Evolutionary conservation across 2,113 vertebrate species (phyloP).

Genomic region (Motacilla alba): DNA sequence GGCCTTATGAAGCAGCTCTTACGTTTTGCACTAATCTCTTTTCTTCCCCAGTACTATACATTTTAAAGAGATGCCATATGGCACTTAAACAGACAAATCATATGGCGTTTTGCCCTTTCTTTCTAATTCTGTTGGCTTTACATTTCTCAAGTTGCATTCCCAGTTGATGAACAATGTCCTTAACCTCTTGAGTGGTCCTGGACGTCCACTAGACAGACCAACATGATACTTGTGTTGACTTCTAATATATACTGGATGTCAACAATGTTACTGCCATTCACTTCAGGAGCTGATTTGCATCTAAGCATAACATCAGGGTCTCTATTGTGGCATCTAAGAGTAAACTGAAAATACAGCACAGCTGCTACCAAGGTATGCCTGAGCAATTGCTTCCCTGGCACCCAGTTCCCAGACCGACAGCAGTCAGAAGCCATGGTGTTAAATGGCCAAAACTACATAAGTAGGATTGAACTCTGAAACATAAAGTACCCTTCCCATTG

Average conservation of each 20-base stretch:
- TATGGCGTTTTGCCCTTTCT: constrained; percentile 47
- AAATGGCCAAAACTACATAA: neutral
- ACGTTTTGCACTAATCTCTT: constrained; percentile 33
- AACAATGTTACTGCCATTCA: constrained; percentile 19
- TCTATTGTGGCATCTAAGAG: neutral
- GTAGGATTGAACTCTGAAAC: neutral
- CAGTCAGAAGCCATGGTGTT: neutral
- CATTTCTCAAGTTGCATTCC: constrained; percentile 38
- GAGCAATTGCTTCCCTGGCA: neutral
- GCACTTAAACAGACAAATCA: constrained; percentile 49
- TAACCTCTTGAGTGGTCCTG: constrained; percentile 51
- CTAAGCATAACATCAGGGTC: neutral
- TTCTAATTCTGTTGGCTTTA: constrained; percentile 40
- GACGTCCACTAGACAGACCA: constrained; percentile 40
- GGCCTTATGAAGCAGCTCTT: constrained; percentile 54
- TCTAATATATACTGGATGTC: constrained; percentile 15
- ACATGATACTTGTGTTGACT: constrained; percentile 9
- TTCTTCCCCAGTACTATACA: neutral
- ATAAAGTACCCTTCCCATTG: neutral
- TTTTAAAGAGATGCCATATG: constrained; percentile 60
- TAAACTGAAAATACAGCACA: neutral
- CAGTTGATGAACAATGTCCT: constrained; percentile 49
- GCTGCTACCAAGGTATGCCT: neutral
- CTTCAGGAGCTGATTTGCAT: constrained; percentile 42
- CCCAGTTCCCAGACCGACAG: neutral